phyloP scores from a whole-genome alignment of 2,888 invertebrate genomes.

The Rhingia campestris region DNA sequence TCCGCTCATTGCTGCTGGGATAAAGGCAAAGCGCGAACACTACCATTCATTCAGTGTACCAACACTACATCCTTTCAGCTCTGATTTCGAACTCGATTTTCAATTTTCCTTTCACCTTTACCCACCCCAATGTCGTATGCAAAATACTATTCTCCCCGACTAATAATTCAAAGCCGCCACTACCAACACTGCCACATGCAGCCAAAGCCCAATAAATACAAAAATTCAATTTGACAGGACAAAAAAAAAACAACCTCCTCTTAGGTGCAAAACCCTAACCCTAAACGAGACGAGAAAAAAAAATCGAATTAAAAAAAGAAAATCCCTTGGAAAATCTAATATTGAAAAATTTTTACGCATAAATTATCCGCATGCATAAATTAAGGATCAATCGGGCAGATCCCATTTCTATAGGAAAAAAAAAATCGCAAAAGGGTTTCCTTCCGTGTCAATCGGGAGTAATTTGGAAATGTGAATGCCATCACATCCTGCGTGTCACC shows the following conservation, averaged over 20 bases:
- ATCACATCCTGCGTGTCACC: constrained; percentile 68
- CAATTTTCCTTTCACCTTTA: constrained; percentile 73
- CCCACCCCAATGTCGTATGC: constrained; percentile 73
- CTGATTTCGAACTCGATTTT: constrained; percentile 67
- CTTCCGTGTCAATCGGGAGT: constrained; percentile 66
- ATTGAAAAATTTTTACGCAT: constrained; percentile 73
- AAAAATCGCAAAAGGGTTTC: constrained; percentile 61
- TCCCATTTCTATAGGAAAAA: constrained; percentile 28
- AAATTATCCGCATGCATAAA: constrained; percentile 79
- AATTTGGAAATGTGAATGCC: constrained; percentile 66
- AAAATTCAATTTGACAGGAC: constrained; percentile 57
- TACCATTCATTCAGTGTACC: constrained; percentile 22
- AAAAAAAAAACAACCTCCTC: constrained; percentile 23
- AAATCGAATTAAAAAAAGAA: constrained; percentile 66
- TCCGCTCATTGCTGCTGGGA: constrained; percentile 49
- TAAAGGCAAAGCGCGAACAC: constrained; percentile 42
- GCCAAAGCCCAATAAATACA: constrained; percentile 55
- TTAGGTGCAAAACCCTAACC: constrained; percentile 35
- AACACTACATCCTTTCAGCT: constrained; percentile 38
- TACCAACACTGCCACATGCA: constrained; percentile 56
- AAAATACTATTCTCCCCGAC: constrained; percentile 59
- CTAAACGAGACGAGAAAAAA: constrained; percentile 29
- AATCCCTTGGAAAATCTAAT: constrained; percentile 71
- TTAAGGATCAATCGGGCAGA: constrained; percentile 81
- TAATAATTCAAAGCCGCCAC: constrained; percentile 68